Percentiles rank a stretch among this genome's conserved stretches.
Conservation (phyloP, 2,113 vertebrate species). For the Cephalophus harveyi region DNA sequence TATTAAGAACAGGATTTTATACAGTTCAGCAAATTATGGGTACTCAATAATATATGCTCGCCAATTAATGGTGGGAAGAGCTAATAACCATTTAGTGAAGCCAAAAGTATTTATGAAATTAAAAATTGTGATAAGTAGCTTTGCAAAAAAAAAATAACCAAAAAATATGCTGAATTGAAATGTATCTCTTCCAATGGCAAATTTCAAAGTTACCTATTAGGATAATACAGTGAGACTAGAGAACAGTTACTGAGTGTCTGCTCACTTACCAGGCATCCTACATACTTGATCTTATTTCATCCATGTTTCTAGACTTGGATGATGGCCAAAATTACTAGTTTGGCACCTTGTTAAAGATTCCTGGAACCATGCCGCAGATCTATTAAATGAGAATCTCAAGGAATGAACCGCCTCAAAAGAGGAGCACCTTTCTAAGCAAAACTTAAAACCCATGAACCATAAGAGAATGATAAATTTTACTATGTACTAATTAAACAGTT, state of each 20-base stretch:
- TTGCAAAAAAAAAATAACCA: background rate
- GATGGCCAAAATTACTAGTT: background rate
- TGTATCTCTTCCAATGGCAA: background rate
- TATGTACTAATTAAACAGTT: background rate
- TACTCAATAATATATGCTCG: background rate
- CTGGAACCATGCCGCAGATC: background rate
- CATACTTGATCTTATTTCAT: background rate
- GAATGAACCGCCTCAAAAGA: background rate
- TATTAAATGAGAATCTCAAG: background rate
- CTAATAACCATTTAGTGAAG: background rate
- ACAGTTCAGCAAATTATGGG: background rate
- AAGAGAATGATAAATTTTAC: background rate
- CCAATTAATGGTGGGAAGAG: background rate
- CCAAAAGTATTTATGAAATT: background rate
- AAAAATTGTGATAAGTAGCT: background rate
- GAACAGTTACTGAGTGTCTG: background rate
- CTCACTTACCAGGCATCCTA: background rate
- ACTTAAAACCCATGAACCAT: background rate
- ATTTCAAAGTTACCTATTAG: background rate
- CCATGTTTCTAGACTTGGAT: background rate
- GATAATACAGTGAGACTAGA: background rate
- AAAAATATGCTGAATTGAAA: background rate
- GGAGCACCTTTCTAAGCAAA: constrained; percentile 11
- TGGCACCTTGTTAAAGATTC: background rate
- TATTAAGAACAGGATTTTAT: background rate